Evolutionary conservation across 2,888 invertebrate species (phyloP).

Genomic region (Oxyteleia sp.): DNA sequence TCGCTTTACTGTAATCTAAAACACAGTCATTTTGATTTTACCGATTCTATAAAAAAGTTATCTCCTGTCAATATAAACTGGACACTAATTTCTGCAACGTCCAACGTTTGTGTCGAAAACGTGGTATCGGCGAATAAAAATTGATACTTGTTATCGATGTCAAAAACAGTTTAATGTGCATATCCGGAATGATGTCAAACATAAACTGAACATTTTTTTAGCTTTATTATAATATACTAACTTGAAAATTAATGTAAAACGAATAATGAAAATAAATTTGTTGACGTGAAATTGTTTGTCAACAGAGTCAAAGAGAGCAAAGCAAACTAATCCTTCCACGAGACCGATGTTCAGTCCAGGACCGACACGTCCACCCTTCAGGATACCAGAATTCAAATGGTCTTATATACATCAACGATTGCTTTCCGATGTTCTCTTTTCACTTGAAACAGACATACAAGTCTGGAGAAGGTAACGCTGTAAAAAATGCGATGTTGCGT

Average conservation of each 20-base stretch:
- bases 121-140: too few relatives aligned
- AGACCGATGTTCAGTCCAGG: conserved; percentile 98
- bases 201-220: too few relatives aligned
- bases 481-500: too few relatives aligned
- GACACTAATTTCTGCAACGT: conserved; percentile 15
- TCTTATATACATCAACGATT: conserved; percentile 99
- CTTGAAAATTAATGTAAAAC: too few relatives aligned
- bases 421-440: conserved; percentile 98
- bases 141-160: conserved; percentile 2
- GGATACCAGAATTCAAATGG: conserved; percentile 99
- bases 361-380: conserved; percentile 97
- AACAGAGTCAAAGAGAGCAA: conserved; percentile 85
- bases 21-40: conserved; percentile 41
- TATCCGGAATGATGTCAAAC: too few relatives aligned
- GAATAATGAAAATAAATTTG: not conserved
- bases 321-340: conserved; percentile 90
- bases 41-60: conserved; percentile 34
- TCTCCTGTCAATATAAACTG: conserved; percentile 7
- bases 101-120: conserved; percentile 4
- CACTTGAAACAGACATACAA: conserved; percentile 99
- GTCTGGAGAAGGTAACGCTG: conserved; percentile 92
- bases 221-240: too few relatives aligned
- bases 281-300: conserved; percentile 36
- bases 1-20: conserved; percentile 26
- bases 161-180: too few relatives aligned